phyloP scores from a whole-genome alignment of 2,113 vertebrate species.

The Malurus cyaneus region DNA sequence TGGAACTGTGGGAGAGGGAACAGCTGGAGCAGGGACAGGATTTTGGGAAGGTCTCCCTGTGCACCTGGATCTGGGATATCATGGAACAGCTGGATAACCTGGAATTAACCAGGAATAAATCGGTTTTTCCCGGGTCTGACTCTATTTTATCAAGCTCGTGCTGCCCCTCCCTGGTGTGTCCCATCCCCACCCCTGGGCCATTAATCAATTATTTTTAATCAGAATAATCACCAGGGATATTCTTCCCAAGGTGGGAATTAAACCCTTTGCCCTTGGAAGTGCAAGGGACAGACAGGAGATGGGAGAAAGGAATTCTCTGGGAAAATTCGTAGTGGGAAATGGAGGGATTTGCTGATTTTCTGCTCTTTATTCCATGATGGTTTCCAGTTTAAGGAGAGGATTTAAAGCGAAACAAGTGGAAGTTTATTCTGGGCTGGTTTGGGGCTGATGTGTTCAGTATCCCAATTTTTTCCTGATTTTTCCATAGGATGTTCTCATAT shows the following conservation, averaged over 20 bases:
- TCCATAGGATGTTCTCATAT: background rate
- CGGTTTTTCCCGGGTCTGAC: fast-evolving
- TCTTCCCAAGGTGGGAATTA: background rate
- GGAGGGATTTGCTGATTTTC: background rate
- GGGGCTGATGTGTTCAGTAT: background rate
- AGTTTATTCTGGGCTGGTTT: background rate
- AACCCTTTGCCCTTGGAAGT: background rate
- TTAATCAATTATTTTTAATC: background rate
- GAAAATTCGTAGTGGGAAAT: background rate
- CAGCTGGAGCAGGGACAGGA: background rate
- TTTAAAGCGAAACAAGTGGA: background rate
- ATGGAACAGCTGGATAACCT: background rate
- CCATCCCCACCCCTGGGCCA: fast-evolving
- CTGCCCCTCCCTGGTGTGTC: background rate
- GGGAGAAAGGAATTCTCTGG: background rate
- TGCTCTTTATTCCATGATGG: fast-evolving
- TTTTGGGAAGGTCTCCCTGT: fast-evolving
- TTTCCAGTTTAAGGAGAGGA: background rate
- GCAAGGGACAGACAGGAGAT: fast-evolving
- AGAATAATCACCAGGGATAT: background rate
- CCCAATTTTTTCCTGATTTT: background rate
- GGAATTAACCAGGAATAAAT: background rate
- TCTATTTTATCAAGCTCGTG: fast-evolving
- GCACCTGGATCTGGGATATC: fast-evolving
- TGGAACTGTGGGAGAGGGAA: background rate